Conservation (phyloP, 1,140 invertebrate genomes). For the Solen grandis region DNA sequence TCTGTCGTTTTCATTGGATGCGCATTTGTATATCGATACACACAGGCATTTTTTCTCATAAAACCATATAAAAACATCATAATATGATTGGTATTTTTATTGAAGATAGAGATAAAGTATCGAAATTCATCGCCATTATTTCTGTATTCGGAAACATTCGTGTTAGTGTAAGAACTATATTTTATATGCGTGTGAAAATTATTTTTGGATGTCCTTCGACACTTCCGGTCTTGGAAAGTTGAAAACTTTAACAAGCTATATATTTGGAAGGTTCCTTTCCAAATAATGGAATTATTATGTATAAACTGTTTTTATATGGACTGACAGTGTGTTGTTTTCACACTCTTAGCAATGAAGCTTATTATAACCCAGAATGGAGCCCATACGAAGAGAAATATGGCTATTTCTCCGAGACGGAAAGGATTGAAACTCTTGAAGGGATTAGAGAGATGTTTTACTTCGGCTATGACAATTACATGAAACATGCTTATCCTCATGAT, state of each 20-base stretch:
- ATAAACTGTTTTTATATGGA: conserved; percentile 14
- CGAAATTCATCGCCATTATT: too few relatives aligned
- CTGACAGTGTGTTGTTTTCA: conserved; percentile 19
- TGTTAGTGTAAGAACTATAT: too few relatives aligned
- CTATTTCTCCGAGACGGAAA: conserved; percentile 77
- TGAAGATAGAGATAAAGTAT: too few relatives aligned
- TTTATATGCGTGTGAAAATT: too few relatives aligned
- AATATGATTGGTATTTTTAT: too few relatives aligned
- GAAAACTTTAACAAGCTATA: conserved; percentile 5
- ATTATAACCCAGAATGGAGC: conserved; percentile 78
- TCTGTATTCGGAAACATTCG: too few relatives aligned
- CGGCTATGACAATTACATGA: conserved; percentile 84
- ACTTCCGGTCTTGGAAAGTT: conserved; percentile 39
- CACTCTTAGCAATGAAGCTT: conserved; percentile 40
- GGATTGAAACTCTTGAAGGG: conserved; percentile 77
- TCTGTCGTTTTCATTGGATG: too few relatives aligned
- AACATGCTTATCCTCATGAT: conserved; percentile 84
- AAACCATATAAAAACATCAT: too few relatives aligned
- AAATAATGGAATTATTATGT: conserved; percentile 42
- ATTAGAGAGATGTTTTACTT: conserved; percentile 83
- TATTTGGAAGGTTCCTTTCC: conserved; percentile 84
- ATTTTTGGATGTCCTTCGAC: conserved; percentile 53
- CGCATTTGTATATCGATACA: too few relatives aligned
- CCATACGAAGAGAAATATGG: conserved; percentile 82
- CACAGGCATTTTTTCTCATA: too few relatives aligned